Percentiles rank a stretch among this genome's conserved stretches.
Conservation (phyloP, 2,113 vertebrate species). For the Gracilinanus agilis region DNA sequence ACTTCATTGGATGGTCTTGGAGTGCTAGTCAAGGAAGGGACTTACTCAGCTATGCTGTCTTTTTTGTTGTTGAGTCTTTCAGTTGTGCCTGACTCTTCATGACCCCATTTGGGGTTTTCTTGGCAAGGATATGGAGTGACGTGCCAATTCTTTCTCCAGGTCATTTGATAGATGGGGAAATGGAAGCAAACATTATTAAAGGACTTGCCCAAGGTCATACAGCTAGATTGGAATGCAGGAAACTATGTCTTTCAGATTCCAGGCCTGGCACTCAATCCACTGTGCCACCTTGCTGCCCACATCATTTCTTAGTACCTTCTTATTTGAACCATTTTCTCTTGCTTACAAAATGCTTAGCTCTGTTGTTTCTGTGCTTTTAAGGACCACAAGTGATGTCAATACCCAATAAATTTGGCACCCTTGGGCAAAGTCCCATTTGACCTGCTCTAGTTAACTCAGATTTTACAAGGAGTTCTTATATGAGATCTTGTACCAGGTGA, state of each 20-base stretch:
- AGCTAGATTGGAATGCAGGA: too few relatives aligned
- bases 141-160: too few relatives aligned
- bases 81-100: too few relatives aligned
- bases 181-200: too few relatives aligned
- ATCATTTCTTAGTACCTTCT: not conserved
- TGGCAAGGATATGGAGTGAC: too few relatives aligned
- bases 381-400: not conserved
- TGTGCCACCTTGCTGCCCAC: too few relatives aligned
- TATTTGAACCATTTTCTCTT: not conserved
- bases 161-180: too few relatives aligned
- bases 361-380: not conserved
- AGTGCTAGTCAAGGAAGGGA: not conserved
- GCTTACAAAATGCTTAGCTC: not conserved
- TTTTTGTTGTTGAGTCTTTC: too few relatives aligned
- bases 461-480: not conserved
- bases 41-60: not conserved
- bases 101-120: too few relatives aligned
- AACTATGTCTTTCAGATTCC: too few relatives aligned
- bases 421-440: not conserved
- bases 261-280: too few relatives aligned
- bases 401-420: not conserved
- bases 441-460: not conserved
- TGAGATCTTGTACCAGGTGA: not conserved
- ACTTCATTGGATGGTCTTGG: not conserved
- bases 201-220: too few relatives aligned